A percentile compares a stretch with the other conserved stretches of the same genome.
These are phyloP conservation scores for Glyptemys insculpta DNA, from an alignment of 2,797 vertebrate species.

Conservation along the genomic window DNA sequence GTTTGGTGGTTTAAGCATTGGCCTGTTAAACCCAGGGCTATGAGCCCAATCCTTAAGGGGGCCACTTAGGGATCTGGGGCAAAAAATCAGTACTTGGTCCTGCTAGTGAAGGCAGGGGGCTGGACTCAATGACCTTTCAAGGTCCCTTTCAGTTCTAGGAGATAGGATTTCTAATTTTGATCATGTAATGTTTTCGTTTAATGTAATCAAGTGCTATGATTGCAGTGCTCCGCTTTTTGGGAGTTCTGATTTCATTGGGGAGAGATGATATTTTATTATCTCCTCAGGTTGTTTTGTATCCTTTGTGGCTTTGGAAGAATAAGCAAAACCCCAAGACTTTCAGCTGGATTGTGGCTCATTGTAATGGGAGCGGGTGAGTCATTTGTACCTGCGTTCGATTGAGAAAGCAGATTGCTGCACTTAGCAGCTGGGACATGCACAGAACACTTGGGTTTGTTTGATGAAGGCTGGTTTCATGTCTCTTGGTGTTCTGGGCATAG, in stretches of 20 bases:
- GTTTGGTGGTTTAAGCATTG: too few species aligned
- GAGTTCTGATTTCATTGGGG: constrained; percentile 63
- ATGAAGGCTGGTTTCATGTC: not conserved
- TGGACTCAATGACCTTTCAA: too few species aligned
- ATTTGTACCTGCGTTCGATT: constrained; percentile 48
- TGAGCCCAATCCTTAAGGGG: too few species aligned
- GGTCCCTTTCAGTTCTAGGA: too few species aligned
- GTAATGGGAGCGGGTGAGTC: constrained; percentile 26
- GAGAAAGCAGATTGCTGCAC: constrained; percentile 46
- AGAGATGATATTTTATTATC: constrained; percentile 68
- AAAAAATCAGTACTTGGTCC: too few species aligned
- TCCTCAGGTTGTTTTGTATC: constrained; percentile 59
- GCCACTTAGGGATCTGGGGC: too few species aligned
- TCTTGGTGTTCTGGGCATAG: not conserved
- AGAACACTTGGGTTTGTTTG: not conserved
- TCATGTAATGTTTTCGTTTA: constrained; percentile 65
- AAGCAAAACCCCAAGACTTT: constrained; percentile 34
- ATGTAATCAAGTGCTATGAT: constrained; percentile 60
- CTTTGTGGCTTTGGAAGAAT: not conserved
- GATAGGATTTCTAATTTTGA: too few species aligned
- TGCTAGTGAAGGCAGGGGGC: too few species aligned
- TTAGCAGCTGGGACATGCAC: not conserved
- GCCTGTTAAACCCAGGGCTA: too few species aligned
- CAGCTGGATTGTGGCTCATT: constrained; percentile 1
- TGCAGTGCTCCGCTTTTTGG: constrained; percentile 54